Base-by-base conservation (phyloP, 2,113 vertebrate species). In the Microcebus lehilahytsara region DNA sequence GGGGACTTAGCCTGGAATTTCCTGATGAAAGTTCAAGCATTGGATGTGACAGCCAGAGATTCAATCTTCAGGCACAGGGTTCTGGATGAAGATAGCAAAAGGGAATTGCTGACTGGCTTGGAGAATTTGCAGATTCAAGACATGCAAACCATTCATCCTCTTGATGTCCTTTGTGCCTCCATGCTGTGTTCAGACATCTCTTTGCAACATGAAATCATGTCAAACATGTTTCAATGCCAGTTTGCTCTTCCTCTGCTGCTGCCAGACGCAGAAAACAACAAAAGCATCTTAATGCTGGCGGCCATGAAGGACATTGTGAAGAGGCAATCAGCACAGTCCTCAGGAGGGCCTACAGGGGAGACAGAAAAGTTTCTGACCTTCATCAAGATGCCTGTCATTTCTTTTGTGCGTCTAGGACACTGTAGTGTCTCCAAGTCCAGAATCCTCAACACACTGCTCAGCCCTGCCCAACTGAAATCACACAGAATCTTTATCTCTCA, bases 181-280 rank as follows among this genome's bases (percentile, higher is more conserved):
- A 97, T 98, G 96, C 98, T 99, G 91, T 99, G 98, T 77, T 96
- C 99, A 25, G 98, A 99, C 85, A 95, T 95, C 51, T 99, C 99
- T 85, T 97, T 99, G 93, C 99, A 98, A 22, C 98, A 98, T 56
- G 98, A 99, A 85, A 95, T 99, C 62, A 40, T 98, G 64, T 92
- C 93, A 16, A 98, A 96, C 85, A 99, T 99, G 99, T 98, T 98
- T 85, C 97, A 98, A 6, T 99, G 99, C 77, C 98, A 97, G 96
- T 99, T 99, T 98, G 99, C 99, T 37, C 97, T 99, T 25, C 99
- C 99, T 49, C 96, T 99, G 34, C 96, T 99, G 9, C 98, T 99
- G 77, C 99, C 99, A 58, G 98, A 98, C 64, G 71, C 97, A 27
- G 95, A 98, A 85, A 98, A 97, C 79, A 96, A 98, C 89, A 96